Conservation (phyloP, 2,888 invertebrate genomes). For the Drosophila paracracens region DNA sequence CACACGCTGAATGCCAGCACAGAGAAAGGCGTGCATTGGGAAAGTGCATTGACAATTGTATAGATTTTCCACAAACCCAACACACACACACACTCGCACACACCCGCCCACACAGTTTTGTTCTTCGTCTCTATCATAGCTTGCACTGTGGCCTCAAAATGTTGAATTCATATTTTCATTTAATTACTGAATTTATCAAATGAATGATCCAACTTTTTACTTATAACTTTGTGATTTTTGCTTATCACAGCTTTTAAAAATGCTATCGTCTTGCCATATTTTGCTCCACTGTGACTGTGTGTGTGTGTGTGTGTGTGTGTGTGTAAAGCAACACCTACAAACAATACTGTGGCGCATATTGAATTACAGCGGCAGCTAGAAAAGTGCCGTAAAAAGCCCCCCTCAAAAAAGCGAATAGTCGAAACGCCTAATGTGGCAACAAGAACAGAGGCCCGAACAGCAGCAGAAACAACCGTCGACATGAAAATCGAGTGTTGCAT, state of each 20-base stretch:
- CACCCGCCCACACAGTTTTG: not conserved
- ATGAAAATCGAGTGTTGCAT: constrained; percentile 55
- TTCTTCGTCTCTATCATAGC: not conserved
- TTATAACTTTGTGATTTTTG: not conserved
- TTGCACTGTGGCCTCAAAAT: constrained; percentile 7
- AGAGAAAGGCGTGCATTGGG: not conserved
- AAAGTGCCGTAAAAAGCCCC: constrained; percentile 62
- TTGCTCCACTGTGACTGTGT: constrained; percentile 33
- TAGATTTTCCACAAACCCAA: constrained; percentile 59
- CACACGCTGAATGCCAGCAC: constrained; percentile 25
- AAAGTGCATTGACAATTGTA: constrained; percentile 49
- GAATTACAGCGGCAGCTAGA: constrained; percentile 71
- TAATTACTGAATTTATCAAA: too few relatives aligned
- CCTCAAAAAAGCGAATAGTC: constrained; percentile 15
- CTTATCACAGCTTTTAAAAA: not conserved
- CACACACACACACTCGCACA: not conserved
- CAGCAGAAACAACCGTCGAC: constrained; percentile 17
- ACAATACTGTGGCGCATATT: constrained; percentile 50
- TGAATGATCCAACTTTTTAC: not conserved
- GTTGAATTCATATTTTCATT: not conserved
- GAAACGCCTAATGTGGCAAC: constrained; percentile 27
- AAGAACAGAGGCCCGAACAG: constrained; percentile 16
- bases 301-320: constrained; percentile 4
- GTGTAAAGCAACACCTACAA: constrained; percentile 40
- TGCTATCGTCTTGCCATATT: too few relatives aligned